phyloP scores from a whole-genome alignment of 2,888 invertebrate genomes.

The Coremacera marginata region DNA sequence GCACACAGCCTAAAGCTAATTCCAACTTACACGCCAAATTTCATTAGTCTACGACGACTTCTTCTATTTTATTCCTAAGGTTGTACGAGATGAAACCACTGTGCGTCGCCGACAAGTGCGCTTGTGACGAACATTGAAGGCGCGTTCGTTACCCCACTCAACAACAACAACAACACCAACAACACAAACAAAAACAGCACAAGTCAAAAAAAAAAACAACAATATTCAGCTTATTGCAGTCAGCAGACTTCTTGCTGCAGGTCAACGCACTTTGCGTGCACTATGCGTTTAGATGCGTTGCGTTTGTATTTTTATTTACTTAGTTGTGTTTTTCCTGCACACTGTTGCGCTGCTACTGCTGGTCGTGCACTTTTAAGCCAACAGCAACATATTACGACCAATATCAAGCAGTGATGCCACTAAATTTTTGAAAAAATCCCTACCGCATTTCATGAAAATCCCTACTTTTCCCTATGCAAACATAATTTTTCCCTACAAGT shows the following conservation, averaged over 20 bases:
- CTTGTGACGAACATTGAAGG: not conserved
- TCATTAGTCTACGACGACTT: too few relatives aligned
- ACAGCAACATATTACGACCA: constrained; percentile 3
- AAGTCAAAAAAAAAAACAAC: constrained; percentile 33
- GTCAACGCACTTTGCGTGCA: constrained; percentile 43
- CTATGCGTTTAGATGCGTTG: constrained; percentile 34
- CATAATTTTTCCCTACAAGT: too few relatives aligned
- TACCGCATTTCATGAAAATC: too few relatives aligned
- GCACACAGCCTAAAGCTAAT: too few relatives aligned
- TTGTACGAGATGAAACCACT: too few relatives aligned
- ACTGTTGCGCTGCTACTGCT: constrained; percentile 29
- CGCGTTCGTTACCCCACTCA: constrained; percentile 45
- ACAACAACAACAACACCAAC: constrained; percentile 38
- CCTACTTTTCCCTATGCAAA: too few relatives aligned
- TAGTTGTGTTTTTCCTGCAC: constrained; percentile 25
- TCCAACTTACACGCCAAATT: too few relatives aligned
- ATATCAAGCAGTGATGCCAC: not conserved
- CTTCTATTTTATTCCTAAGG: too few relatives aligned
- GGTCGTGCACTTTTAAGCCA: constrained; percentile 36
- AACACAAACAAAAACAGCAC: constrained; percentile 41
- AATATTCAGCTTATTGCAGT: constrained; percentile 14
- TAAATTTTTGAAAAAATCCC: too few relatives aligned
- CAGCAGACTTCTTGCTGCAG: constrained; percentile 24
- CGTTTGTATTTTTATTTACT: constrained; percentile 1
- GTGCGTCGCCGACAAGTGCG: too few relatives aligned